A percentile compares a stretch with the other conserved stretches of the same genome.
Evolutionary conservation across 2,113 vertebrate species (phyloP).

Genomic region (Antechinus stuartii): DNA sequence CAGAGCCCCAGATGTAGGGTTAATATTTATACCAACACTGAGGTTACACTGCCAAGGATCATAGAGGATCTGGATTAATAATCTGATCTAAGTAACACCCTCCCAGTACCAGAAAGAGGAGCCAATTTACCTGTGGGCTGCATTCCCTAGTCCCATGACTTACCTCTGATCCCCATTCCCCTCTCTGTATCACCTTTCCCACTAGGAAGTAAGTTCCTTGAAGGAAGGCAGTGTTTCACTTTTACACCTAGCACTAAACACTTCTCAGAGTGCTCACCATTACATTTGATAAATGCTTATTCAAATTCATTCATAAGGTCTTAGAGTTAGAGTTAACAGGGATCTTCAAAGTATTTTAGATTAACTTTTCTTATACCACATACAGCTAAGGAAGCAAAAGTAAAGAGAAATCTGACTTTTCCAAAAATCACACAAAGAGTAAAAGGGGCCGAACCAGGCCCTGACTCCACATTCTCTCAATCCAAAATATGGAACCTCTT

Average conservation of each 20-base stretch:
- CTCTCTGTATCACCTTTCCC: not conserved
- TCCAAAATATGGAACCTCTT: not conserved
- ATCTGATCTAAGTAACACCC: not conserved
- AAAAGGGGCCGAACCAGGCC: not conserved
- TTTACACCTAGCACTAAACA: not conserved
- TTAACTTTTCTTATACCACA: not conserved
- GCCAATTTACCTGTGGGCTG: not conserved
- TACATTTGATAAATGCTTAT: not conserved
- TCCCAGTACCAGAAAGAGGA: not conserved
- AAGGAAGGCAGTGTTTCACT: not conserved
- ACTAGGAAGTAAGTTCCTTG: not conserved
- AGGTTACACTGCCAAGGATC: not conserved
- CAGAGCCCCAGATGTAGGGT: not conserved
- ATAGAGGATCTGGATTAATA: not conserved
- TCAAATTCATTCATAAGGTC: not conserved
- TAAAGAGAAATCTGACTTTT: not conserved
- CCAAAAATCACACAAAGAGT: not conserved
- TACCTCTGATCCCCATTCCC: not conserved
- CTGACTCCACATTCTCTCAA: not conserved
- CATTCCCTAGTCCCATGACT: not conserved
- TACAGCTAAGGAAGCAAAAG: not conserved
- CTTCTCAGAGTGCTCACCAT: not conserved
- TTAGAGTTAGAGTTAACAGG: not conserved
- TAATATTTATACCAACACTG: not conserved
- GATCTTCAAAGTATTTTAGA: not conserved